Base-by-base conservation (phyloP, 2,888 invertebrate species). In the Teleogryllus oceanicus region DNA sequence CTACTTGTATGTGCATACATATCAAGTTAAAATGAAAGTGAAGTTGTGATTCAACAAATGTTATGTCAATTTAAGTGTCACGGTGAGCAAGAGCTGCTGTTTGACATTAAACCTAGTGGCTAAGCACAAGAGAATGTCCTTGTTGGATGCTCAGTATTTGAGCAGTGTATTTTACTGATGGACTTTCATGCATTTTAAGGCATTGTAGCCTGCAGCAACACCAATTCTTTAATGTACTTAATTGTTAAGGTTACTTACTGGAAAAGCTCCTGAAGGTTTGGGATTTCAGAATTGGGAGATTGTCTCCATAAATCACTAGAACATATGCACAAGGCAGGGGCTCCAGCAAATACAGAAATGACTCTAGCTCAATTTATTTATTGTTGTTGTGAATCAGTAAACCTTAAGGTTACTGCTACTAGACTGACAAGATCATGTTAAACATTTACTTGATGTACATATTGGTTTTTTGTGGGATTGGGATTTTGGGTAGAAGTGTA, bases 221-320 rank as follows among this genome's bases (percentile, higher is more conserved):
- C 62, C 62, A 62, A 62, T 62, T 62, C 62, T 62, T 18, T 62
- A 62, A 62, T 62, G 62, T 62, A 62, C 62, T 62, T 62, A 62
- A 62, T 62, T n/a, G n/a, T 62, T 62, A 13, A 62, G n/a, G 62
- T 62, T 62, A 18, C 62, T 62, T 62, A n/a, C 62, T 62, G 13
- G 62, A 62, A 62, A 18, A 18, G 62, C 62, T 62, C 62, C 62
- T 62, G 62, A 62, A 62, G n/a, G n/a, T 62, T 18, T 62, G 13
- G n/a, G 13, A 62, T 18, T 18, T 62, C 13, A 62, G 13, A 18
- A 62, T 62, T n/a, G 13, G 62, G 62, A 18, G 62, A 62, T 16
- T 62, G n/a, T n/a, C 62, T 62, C 62, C 13, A 62, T 13, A 62
- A 18, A 62, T 62, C n/a, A 62, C n/a, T 62, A 18, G 62, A 62